A percentile compares a stretch with the other conserved stretches of the same genome.
Evolutionary conservation across 2,888 invertebrate genomes (phyloP).

Genomic region (Nebria salina): DNA sequence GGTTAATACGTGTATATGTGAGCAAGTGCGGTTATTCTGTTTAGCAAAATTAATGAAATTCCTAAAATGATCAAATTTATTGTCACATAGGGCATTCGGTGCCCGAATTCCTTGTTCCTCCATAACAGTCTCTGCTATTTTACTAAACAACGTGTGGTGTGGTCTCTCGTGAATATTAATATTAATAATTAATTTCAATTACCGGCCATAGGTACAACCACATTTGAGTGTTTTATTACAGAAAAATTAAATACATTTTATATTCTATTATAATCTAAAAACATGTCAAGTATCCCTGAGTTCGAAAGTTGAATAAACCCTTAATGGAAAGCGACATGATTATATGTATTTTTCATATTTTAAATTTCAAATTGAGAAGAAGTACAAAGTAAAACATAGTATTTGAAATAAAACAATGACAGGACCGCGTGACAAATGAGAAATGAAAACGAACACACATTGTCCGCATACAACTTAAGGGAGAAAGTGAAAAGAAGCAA

Average conservation of each 20-base stretch:
- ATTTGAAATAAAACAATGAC: not conserved
- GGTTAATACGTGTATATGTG: constrained; percentile 2
- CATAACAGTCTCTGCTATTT: not conserved
- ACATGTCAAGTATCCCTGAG: too few species aligned
- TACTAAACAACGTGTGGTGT: not conserved
- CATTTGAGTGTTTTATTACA: not conserved
- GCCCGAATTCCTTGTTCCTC: constrained; percentile 30
- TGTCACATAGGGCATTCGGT: constrained; percentile 28
- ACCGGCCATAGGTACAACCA: not conserved
- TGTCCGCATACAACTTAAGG: not conserved
- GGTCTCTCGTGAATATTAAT: not conserved
- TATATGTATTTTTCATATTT: not conserved
- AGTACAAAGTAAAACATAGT: not conserved
- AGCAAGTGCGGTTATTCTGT: constrained; percentile 6
- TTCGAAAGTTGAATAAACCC: not conserved
- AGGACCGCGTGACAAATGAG: not conserved
- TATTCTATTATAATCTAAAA: too few species aligned
- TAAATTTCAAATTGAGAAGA: not conserved
- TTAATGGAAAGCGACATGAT: not conserved
- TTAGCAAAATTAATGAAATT: constrained; percentile 39
- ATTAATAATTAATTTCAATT: not conserved
- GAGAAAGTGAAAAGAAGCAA: not conserved
- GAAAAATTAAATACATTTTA: too few species aligned
- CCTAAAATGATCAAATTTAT: constrained; percentile 45
- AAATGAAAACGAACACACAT: not conserved